phyloP scores from a whole-genome alignment of 1,140 invertebrate species.

The Sitophilus oryzae region DNA sequence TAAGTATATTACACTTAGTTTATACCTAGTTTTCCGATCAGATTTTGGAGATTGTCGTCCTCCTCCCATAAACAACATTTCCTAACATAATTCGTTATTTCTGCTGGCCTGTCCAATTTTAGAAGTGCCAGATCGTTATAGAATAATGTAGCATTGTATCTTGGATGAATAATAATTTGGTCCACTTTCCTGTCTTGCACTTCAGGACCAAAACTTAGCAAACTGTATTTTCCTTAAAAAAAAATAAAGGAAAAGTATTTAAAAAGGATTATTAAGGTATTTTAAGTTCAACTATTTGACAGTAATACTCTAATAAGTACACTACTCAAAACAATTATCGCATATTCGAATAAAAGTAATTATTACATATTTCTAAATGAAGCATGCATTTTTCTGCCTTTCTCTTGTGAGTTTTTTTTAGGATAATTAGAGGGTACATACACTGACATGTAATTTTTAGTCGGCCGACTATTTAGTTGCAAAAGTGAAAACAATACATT shows the following conservation, averaged over 20 bases:
- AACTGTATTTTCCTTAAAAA: constrained; percentile 49
- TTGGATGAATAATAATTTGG: constrained; percentile 50
- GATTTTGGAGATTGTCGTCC: constrained; percentile 42
- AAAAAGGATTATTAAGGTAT: neutral
- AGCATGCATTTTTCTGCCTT: too few species aligned
- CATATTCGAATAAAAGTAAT: too few species aligned
- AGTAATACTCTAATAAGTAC: neutral
- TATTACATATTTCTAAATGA: too few species aligned
- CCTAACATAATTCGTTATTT: constrained; percentile 50
- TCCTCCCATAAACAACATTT: constrained; percentile 58
- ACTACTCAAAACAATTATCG: too few species aligned
- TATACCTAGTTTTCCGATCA: constrained; percentile 48
- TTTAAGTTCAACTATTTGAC: neutral
- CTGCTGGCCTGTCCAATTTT: constrained; percentile 44
- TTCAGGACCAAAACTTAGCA: constrained; percentile 45
- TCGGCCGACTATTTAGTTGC: too few species aligned
- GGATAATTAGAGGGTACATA: too few species aligned
- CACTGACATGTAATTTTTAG: too few species aligned
- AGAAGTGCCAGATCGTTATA: constrained; percentile 54
- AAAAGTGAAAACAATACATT: too few species aligned
- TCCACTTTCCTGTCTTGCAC: constrained; percentile 43
- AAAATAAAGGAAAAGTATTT: constrained; percentile 9
- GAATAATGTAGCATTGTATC: constrained; percentile 51
- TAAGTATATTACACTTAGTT: neutral
- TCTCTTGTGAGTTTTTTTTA: too few species aligned